Conservation (phyloP, 1,140 invertebrate genomes). For the Drosophila kikkawai region DNA sequence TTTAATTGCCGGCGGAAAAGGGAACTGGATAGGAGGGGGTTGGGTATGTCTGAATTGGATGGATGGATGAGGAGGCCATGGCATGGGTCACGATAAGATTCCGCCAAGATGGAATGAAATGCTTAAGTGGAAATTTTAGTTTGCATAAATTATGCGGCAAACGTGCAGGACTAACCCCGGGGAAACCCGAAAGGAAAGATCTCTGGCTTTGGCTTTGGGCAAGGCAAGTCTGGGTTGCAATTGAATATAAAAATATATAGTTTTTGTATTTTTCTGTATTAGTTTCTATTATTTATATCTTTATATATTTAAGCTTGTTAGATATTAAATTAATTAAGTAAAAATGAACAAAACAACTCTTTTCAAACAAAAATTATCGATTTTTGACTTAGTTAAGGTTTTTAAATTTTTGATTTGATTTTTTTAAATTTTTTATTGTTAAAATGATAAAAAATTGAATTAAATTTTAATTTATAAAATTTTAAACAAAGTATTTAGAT, state of each 20-base stretch:
- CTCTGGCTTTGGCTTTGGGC: not conserved
- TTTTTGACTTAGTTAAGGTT: no score
- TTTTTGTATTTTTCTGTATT: not conserved
- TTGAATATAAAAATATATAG: not conserved
- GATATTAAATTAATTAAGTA: no score
- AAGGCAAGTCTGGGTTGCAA: not conserved
- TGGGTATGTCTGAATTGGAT: not conserved
- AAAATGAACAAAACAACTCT: no score
- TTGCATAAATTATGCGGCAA: conserved; percentile 73
- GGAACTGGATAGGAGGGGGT: not conserved
- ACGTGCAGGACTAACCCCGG: conserved; percentile 38
- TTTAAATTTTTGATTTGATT: no score
- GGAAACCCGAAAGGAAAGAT: conserved; percentile 13
- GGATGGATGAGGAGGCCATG: not conserved
- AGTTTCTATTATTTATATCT: not conserved
- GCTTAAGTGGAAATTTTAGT: conserved; percentile 75
- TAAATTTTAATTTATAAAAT: no score
- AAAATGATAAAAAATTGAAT: no score
- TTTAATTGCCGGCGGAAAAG: conserved; percentile 57
- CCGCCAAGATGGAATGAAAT: conserved; percentile 44
- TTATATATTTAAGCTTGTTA: no score
- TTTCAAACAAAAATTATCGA: no score
- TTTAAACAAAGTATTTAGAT: no score
- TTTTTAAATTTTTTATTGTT: no score
- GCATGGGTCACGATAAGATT: conserved; percentile 35